Evolutionary conservation across 2,888 invertebrate species (phyloP), one percentile per base, ranked within the genome.

Genomic region (Urechis unicinctus): DNA sequence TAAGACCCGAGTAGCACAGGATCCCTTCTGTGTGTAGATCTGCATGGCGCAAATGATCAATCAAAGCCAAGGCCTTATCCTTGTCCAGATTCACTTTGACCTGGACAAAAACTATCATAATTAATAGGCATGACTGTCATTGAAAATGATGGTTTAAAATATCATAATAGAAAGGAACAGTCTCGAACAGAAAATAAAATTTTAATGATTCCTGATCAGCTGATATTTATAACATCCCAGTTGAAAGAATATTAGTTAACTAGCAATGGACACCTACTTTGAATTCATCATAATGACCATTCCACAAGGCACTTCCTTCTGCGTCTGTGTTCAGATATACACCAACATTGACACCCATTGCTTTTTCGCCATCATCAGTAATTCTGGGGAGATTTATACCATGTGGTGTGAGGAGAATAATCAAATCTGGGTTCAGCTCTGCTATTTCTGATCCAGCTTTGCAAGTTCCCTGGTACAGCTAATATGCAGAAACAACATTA

Each of bases 361-460:
- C n/a, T n/a, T n/a, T n/a, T n/a, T n/a, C n/a, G n/a, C n/a, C n/a
- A n/a, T n/a, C n/a, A n/a, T n/a, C n/a, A n/a, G n/a, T n/a, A n/a
- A n/a, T n/a, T n/a, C n/a, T n/a, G n/a, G 41, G 21, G n/a, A 56
- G 53, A 43, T 21, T 2, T 6, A 55, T 25, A 22, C 56, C 53
- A 26, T 56, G 56, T 26, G 56, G 56, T 22, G 53, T 29, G 50
- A 49, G 45, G n/a, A 56, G 29, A n/a, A 56, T 41, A 17, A 56
- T 26, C 49, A 56, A 43, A 6, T 56, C 53, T n/a, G 56, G 56
- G 22, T 48, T 22, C 43, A 48, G 17, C 17, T 24, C 41, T 2
- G 56, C 56, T 22, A 56, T 24, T 9, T 6, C 17, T 17, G 29
- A 41, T 9, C 31, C 56, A 50, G 55, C 51, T 21, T 31, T 28